Base-by-base conservation (phyloP, 2,888 invertebrate genomes). In the Caradrina kadenii region DNA sequence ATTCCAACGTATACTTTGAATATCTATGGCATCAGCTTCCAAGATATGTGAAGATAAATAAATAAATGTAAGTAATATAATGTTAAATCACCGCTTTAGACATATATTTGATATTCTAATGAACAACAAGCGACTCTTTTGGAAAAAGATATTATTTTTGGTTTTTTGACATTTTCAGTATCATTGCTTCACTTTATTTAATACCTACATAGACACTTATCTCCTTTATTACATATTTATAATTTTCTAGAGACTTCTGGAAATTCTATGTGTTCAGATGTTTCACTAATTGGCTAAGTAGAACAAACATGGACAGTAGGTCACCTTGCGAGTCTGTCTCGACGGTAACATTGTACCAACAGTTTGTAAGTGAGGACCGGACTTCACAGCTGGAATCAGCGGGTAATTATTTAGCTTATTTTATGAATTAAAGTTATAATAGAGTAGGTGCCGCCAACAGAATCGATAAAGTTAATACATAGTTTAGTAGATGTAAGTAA, bases 401-500 rank as follows among this genome's bases (percentile, higher is more conserved):
- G 50, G 79, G 73, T 79, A 58, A 69, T 48, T 21, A 49, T 45
- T 52, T 48, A 13, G 11, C 2, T 45, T 19, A 35, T 55, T 61
- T 49, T 22, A n/a, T 53, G 11, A 53, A 22, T 21, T 21, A 21
- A 53, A 11, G 0, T 7, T 7, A 35, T 22, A 13, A n/a, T 35
- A 31, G 59, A 21, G 48, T 22, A 52, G n/a, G 22, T 10, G 13
- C 15, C 50, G 35, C 48, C 49, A 50, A 35, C 50, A 13, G 50
- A 62, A 66, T 61, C 62, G n/a, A 45, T 63, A 48, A 60, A 70
- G 60, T 49, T 42, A 35, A 62, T 42, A 42, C 39, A 70, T 63
- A 70, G 48, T 76, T 70, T 50, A 58, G 76, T 63, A 60, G 53
- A 39, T 35, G 6, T 63, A 61, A 70, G 52, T 70, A 76, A 81